Conservation (phyloP, 2,888 invertebrate species). For the Oligia fasciuncula region DNA sequence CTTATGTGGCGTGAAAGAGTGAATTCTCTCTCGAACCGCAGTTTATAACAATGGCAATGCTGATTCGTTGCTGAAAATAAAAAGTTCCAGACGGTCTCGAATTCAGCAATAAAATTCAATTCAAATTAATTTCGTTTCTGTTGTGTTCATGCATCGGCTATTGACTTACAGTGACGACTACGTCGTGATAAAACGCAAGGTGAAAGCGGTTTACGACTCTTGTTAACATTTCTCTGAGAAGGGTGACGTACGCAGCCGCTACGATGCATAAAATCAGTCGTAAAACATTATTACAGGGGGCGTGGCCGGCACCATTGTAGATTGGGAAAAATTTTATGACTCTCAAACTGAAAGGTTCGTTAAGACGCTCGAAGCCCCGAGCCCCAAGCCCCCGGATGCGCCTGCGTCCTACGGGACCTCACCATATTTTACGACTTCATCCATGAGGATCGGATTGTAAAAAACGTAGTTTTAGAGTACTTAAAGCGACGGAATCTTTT, state of each 20-base stretch:
- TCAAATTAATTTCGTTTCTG: slow-evolving; percentile 55
- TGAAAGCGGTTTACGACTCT: slow-evolving; percentile 69
- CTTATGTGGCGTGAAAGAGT: slow-evolving; percentile 20
- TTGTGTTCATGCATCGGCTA: slow-evolving; percentile 60
- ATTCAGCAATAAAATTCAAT: slow-evolving; percentile 61
- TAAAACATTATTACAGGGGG: slow-evolving; percentile 75
- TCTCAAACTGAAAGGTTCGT: slow-evolving; percentile 79
- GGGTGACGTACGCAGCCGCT: slow-evolving; percentile 69
- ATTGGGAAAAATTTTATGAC: slow-evolving; percentile 80
- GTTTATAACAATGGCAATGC: slow-evolving; percentile 45
- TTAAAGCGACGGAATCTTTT: slow-evolving; percentile 80
- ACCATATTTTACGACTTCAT: slow-evolving; percentile 84
- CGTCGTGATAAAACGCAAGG: slow-evolving; percentile 61
- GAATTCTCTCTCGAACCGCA: not conserved
- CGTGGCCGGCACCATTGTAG: slow-evolving; percentile 71
- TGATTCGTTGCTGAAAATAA: slow-evolving; percentile 33
- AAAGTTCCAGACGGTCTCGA: slow-evolving; percentile 50
- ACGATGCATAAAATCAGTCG: slow-evolving; percentile 76
- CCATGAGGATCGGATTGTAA: slow-evolving; percentile 78
- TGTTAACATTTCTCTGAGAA: slow-evolving; percentile 71
- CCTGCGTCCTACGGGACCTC: slow-evolving; percentile 69
- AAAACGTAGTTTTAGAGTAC: slow-evolving; percentile 76
- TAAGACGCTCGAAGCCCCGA: slow-evolving; percentile 74
- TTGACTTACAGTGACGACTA: slow-evolving; percentile 53
- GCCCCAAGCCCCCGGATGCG: slow-evolving; percentile 74